These are phyloP conservation scores for Serranus cabrilla DNA, from an alignment of 2,797 vertebrate genomes.

Conservation along the genomic window DNA sequence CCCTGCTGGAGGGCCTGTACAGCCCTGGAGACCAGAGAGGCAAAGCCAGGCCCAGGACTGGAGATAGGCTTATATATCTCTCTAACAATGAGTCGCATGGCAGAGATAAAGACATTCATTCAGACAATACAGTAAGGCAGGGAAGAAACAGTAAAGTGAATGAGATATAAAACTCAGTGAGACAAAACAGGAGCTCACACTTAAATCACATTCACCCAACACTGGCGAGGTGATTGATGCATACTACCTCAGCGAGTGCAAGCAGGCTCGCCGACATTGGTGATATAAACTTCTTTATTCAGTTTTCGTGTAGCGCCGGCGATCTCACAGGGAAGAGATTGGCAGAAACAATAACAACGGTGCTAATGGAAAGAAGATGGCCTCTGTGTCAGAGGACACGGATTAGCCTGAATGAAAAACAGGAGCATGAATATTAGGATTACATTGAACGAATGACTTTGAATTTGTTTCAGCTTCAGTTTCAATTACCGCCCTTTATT, in stretches of 20 bases:
- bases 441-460: conserved; percentile 75
- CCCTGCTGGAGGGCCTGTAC: conserved; percentile 55
- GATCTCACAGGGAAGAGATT: conserved; percentile 68
- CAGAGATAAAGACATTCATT: conserved; percentile 62
- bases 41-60: conserved; percentile 31
- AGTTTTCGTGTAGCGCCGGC: conserved; percentile 46
- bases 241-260: conserved; percentile 54
- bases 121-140: conserved; percentile 57
- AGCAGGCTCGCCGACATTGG: conserved; percentile 41
- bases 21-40: conserved; percentile 51
- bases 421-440: conserved; percentile 76
- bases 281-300: conserved; percentile 77
- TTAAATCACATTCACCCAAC: conserved; percentile 72
- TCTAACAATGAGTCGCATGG: conserved; percentile 57
- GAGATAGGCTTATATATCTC: conserved; percentile 58
- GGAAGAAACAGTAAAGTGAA: conserved; percentile 61
- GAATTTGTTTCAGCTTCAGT: conserved; percentile 74
- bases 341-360: conserved; percentile 81
- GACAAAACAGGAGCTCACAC: conserved; percentile 69
- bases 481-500: conserved; percentile 72
- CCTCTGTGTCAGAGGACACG: conserved; percentile 77
- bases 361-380: conserved; percentile 72
- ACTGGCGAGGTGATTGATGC: conserved; percentile 66
- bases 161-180: conserved; percentile 65
- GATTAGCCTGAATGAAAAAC: conserved; percentile 80